Evolutionary conservation across 53 echinoderm and acorn worm genomes (phyloP), one percentile per base, ranked within the genome.

Genomic region (Paracentrotus lividus): DNA sequence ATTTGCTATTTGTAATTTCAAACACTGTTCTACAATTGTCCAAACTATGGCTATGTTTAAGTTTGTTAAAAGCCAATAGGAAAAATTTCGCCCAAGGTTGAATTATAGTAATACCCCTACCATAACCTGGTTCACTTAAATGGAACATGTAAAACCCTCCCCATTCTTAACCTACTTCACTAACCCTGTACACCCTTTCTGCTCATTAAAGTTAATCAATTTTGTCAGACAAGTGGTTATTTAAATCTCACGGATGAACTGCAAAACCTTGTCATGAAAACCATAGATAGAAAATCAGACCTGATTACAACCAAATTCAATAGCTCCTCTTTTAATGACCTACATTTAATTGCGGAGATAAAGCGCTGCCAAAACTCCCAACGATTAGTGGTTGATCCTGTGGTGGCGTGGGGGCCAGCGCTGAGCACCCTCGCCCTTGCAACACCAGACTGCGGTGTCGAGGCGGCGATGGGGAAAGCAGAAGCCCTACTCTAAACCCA

Each of bases 331-430:
- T 81, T 72, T 81, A 47, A 45, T 81, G 44, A 47, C 49, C 47
- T 27, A 42, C n/a, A 81, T 81, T 10, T 81, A 16, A 14, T 10
- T 81, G 81, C 2, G 27, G 49, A 81, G 81, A 81, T 81, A 81
- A 81, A 47, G 26, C 81, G 47, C 81, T 81, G 81, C 81, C 81
- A 81, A 81, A 81, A 81, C 45, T 81, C 47, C n/a, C 47, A 47
- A 3, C 12, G 81, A 81, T 81, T 81, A 81, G 81, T 18, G 81
- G 81, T 81, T 47, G 81, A 81, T 27, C 31, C 47, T 81, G 81
- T 26, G 81, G 81, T 81, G 47, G 49, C n/a, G 47, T 26, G n/a
- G n/a, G n/a, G n/a, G n/a, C n/a, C n/a, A 5, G 1, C 49, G 16
- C 18, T 21, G 32, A 76, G 42, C n/a, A 81, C 81, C 81, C 26